phyloP scores from a whole-genome alignment of 2,888 invertebrate genomes.

The Lepidocyrtoides sp. region DNA sequence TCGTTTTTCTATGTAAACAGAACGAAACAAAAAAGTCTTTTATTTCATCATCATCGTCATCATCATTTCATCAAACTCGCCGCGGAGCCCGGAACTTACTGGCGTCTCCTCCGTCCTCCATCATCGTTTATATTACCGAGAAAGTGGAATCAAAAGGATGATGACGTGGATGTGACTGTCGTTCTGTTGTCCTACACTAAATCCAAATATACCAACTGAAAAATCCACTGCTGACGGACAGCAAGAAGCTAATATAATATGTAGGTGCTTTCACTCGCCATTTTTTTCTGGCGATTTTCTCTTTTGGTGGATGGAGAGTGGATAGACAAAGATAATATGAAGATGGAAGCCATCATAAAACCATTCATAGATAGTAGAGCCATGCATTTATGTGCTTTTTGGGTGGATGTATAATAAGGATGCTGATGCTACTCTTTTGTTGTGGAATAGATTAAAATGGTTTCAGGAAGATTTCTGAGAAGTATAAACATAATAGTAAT shows the following conservation, averaged over 20 bases:
- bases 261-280: not conserved
- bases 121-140: not conserved
- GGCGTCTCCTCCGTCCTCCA: constrained; percentile 39
- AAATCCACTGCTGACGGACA: not conserved
- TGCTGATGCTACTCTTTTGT: too few species aligned
- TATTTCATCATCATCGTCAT: constrained; percentile 67
- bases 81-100: constrained; percentile 29
- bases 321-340: too few species aligned
- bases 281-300: constrained; percentile 20
- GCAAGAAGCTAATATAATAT: not conserved
- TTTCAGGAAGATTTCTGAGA: too few species aligned
- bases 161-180: not conserved
- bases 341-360: too few species aligned
- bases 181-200: not conserved
- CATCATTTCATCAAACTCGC: constrained; percentile 9
- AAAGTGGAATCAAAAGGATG: not conserved
- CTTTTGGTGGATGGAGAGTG: not conserved
- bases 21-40: constrained; percentile 62
- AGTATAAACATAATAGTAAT: too few species aligned
- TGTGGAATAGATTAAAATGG: too few species aligned
- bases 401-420: too few species aligned
- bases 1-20: constrained; percentile 77
- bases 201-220: not conserved
- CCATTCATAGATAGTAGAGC: too few species aligned
- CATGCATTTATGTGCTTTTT: too few species aligned